Percentiles rank a stretch among this genome's conserved stretches.
Evolutionary conservation across 1,140 invertebrate genomes (phyloP).

Genomic region (Drosophila equinoxialis): DNA sequence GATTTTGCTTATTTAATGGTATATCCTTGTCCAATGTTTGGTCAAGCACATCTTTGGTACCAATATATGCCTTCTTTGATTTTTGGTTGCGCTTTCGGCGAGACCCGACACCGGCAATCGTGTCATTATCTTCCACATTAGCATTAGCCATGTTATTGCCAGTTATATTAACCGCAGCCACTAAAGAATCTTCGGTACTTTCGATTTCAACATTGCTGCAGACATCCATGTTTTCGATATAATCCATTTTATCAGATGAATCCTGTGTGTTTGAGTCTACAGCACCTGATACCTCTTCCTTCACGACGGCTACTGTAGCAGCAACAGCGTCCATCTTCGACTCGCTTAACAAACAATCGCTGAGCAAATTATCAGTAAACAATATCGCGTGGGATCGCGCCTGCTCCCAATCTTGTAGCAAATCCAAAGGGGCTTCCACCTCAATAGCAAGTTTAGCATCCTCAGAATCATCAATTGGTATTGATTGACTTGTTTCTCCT

Average conservation of each 20-base stretch:
- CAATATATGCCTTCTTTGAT: slow-evolving; percentile 67
- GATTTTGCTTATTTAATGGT: slow-evolving; percentile 83
- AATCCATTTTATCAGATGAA: slow-evolving; percentile 72
- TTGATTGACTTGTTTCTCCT: slow-evolving; percentile 48
- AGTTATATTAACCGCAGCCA: slow-evolving; percentile 36
- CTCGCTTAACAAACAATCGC: slow-evolving; percentile 46
- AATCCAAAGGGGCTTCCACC: slow-evolving; percentile 73
- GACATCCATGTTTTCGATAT: slow-evolving; percentile 77
- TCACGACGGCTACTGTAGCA: slow-evolving; percentile 40
- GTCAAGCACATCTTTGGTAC: slow-evolving; percentile 75
- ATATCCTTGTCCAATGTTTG: slow-evolving; percentile 75
- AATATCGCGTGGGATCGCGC: slow-evolving; percentile 59
- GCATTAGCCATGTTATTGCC: slow-evolving; percentile 26
- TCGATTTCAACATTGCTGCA: slow-evolving; percentile 81
- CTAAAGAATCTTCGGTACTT: slow-evolving; percentile 72
- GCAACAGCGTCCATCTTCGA: neutral
- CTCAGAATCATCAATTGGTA: slow-evolving; percentile 75
- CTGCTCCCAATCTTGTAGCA: slow-evolving; percentile 76
- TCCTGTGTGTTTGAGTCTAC: slow-evolving; percentile 61
- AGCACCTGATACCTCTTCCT: slow-evolving; percentile 42
- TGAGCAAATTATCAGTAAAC: slow-evolving; percentile 54
- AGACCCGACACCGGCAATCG: slow-evolving; percentile 27
- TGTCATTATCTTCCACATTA: slow-evolving; percentile 58
- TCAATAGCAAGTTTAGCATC: slow-evolving; percentile 50
- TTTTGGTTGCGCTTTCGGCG: slow-evolving; percentile 57